A percentile compares a stretch with the other conserved stretches of the same genome.
These are phyloP conservation scores for Steinernema carpocapsae DNA, from an alignment of 2,888 invertebrate genomes.

Conservation along the genomic window DNA sequence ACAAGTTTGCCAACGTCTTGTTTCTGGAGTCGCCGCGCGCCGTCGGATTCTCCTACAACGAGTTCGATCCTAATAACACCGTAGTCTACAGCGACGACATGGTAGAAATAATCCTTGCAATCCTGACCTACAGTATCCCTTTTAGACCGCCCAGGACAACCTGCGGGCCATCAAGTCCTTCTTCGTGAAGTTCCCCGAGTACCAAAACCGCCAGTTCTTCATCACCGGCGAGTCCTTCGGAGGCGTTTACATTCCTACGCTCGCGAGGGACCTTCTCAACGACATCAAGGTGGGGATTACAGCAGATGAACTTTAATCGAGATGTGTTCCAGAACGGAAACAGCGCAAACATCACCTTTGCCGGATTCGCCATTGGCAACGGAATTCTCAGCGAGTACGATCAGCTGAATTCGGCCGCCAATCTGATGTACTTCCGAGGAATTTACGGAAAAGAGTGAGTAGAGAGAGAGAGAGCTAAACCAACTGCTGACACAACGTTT, in stretches of 20 bases:
- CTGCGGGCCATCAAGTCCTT: conserved; percentile 71
- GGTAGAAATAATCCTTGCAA: too few relatives aligned
- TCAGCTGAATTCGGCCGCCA: conserved; percentile 53
- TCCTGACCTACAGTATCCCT: too few relatives aligned
- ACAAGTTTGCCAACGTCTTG: conserved; percentile 71
- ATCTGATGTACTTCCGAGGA: conserved; percentile 50
- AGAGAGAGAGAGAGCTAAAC: too few relatives aligned
- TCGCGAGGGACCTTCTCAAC: conserved; percentile 30
- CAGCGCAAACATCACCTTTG: conserved; percentile 20
- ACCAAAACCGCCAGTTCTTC: conserved; percentile 70
- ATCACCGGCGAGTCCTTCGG: conserved; percentile 70
- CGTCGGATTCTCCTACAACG: conserved; percentile 70
- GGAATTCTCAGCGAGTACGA: conserved; percentile 59
- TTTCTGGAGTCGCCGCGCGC: conserved; percentile 73
- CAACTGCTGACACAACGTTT: background rate
- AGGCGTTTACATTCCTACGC: conserved; percentile 46
- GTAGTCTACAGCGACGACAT: conserved; percentile 47
- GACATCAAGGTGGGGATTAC: conserved; percentile 14
- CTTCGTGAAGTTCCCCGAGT: conserved; percentile 71
- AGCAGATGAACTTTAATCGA: too few relatives aligned
- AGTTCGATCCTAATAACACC: conserved; percentile 50
- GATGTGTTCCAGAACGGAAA: too few relatives aligned
- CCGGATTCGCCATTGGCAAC: conserved; percentile 65
- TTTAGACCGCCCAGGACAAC: conserved; percentile 51
- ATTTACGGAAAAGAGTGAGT: conserved; percentile 42